Base-by-base conservation (phyloP, 2,113 vertebrate genomes). In the Clupea harengus region DNA sequence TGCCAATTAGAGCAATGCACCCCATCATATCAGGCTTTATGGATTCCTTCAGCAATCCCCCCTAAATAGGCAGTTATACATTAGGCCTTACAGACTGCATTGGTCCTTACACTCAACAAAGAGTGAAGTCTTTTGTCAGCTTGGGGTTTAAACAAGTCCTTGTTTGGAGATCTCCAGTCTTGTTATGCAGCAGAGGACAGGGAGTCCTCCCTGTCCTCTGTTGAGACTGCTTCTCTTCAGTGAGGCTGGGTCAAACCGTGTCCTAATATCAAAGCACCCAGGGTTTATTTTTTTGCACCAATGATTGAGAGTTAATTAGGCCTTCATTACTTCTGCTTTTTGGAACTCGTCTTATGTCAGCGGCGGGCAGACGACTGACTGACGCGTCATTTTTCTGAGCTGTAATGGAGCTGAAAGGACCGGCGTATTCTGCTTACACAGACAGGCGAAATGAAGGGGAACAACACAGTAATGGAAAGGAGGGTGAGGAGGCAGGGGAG, bases 381-480 rank as follows among this genome's bases (percentile, higher is more conserved):
- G 67, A 20, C 39, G 15, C 86, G n/a, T 84, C 22, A 18, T 80
- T 85, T 82, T 75, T 78, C 81, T 60, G 47, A 64, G 49, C 18
- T 85, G 87, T 80, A 85, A 85, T 80, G 75, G 67, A 81, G 87
- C 87, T 81, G 81, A 88, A 83, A 52, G 20, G 85, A 57, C 28
- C 20, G 1, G 46, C 57, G 54, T 44, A 75, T 52, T 17, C 39
- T 50, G 54, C 17, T 45, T 82, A 67, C 83, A 39, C 25, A 52
- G 15, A 39, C 28, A 15, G 28, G 72, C 32, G 72, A 78, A 78
- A 78, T 78, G 72, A 32, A 78, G 72, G 32, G 28, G 72, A 78
- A 78, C 72, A 32, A 18, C 10, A 32, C 13, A 17, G 32, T 3
- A 32, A 39, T 17, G 72, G 72, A 32, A 28, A 18, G 28, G 25